Base-by-base conservation (phyloP, 2,113 vertebrate genomes). In the Proteles cristata region DNA sequence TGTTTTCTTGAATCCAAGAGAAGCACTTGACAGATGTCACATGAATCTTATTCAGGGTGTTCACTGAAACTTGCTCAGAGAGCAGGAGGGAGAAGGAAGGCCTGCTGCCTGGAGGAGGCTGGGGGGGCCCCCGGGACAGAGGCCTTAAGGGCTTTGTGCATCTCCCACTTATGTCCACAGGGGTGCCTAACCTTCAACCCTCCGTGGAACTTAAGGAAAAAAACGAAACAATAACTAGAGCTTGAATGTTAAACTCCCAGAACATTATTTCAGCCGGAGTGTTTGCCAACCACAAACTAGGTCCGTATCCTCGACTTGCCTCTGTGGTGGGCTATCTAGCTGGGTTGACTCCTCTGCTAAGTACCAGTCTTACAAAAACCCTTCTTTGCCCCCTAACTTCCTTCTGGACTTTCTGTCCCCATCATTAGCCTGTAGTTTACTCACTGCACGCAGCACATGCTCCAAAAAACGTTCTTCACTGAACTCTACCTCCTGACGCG, bases 1-100 rank as follows among this genome's bases (percentile, higher is more conserved):
- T 92, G 66, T 83, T 95, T 96, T 96, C 92, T 88, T 90, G 93
- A 97, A 92, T 96, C 90, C 94, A 63, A 88, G 80, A 93, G 95
- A 88, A 79, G 35, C 85, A 35, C 55, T 94, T 96, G 96, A 95
- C 50, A 85, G 58, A 85, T 95, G 71, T 92, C 95, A 85, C 53
- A 31, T 61, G 92, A 77, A 92, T 85, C 81, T 90, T 53, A 73
- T 28, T 90, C 82, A 76, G 91, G 45, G 12, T 73, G 66, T 79
- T 86, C 63, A 48, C 31, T 61, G 63, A 96, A 73, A 81, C 50
- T 91, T 48, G 23, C 86, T 91, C 45, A 33, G 23, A 35, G 35
- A 21, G 7, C 77, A 55, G 55, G 58, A 31, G 74, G 74, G 73
- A 31, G n/a, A 19, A 16, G 0, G 28, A 82, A 48, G 79, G 0